phyloP scores from a whole-genome alignment of 2,888 invertebrate genomes.

The Hermaeophaga mercurialis region DNA sequence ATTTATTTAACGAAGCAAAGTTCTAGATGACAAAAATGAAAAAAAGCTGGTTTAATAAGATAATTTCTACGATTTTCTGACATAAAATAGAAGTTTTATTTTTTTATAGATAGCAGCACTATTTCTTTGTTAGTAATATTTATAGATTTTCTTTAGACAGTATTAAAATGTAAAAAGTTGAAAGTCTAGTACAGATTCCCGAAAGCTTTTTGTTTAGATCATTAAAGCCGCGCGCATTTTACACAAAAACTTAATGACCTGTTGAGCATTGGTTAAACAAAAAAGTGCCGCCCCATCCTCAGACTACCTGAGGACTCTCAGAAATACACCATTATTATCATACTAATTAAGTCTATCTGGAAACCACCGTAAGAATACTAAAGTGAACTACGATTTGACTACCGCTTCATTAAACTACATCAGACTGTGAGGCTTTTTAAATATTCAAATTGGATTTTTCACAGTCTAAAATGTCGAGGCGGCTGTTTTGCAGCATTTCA shows the following conservation, averaged over 20 bases:
- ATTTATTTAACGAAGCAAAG: too few species aligned
- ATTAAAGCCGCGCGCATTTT: conserved; percentile 7
- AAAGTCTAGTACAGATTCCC: neutral
- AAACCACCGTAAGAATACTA: conserved; percentile 24
- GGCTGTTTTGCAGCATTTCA: conserved; percentile 45
- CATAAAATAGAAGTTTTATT: too few species aligned
- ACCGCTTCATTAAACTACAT: conserved; percentile 34
- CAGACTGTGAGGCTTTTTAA: conserved; percentile 31
- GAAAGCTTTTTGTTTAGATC: conserved; percentile 3
- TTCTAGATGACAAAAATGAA: too few species aligned
- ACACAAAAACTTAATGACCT: conserved; percentile 36
- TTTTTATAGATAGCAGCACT: too few species aligned
- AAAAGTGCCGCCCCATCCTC: conserved; percentile 33
- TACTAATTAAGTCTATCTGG: conserved; percentile 50
- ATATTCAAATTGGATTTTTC: conserved; percentile 19
- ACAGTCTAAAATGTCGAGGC: conserved; percentile 33
- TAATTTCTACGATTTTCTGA: too few species aligned
- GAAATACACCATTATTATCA: conserved; percentile 54
- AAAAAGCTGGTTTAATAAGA: too few species aligned
- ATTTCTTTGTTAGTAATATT: too few species aligned
- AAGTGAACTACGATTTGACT: conserved; percentile 41
- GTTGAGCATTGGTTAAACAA: conserved; percentile 34
- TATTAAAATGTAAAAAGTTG: too few species aligned
- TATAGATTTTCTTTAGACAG: too few species aligned
- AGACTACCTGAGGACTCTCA: conserved; percentile 41